Base-by-base conservation (phyloP, 2,888 invertebrate species). In the Galeopsomyia nigrocyanea region DNA sequence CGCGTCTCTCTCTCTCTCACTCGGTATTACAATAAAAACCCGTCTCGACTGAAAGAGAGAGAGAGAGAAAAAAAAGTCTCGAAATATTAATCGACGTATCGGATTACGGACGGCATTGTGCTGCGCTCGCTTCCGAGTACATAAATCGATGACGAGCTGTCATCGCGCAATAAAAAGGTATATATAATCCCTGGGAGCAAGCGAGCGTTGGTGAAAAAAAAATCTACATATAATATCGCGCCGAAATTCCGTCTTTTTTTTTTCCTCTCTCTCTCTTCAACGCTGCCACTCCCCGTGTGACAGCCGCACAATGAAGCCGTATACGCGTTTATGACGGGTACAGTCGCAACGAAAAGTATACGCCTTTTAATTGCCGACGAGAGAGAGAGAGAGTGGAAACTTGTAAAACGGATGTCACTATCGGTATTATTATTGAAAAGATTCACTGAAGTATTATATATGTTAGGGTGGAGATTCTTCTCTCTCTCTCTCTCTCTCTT, bases 221-320 rank as follows among this genome's bases (percentile, higher is more conserved):
- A 56, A 63, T 51, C 19, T 53, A 63, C 53, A 53, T 51, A 53
- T 31, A 51, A 19, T 31, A 57, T 57, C 56, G 56, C 56, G 39
- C 39, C 39, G 39, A 39, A 39, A 39, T 39, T 39, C 39, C 39
- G 39, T 7, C 39, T 39, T 39, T 39, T 39, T 39, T 39, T 39
- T 39, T 31, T 31, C 31, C 31, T 31, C 31, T 10, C 39, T 39
- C 39, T 10, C 39, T 39, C 26, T 26, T 5, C 5, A 39, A 39
- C 39, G 39, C n/a, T n/a, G n/a, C 39, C 39, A 39, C 39, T 39
- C 39, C 39, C 39, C 17, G 75, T 79, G 81, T 84, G 84, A 84
- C 83, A 79, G 78, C 74, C 71, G 69, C 78, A 84, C 84, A 84
- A 84, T 83, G 75, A 79, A 74, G 72, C 78, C 80, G 75, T 80